Conservation (phyloP, 2,113 vertebrate genomes). For the Mustela lutreola region DNA sequence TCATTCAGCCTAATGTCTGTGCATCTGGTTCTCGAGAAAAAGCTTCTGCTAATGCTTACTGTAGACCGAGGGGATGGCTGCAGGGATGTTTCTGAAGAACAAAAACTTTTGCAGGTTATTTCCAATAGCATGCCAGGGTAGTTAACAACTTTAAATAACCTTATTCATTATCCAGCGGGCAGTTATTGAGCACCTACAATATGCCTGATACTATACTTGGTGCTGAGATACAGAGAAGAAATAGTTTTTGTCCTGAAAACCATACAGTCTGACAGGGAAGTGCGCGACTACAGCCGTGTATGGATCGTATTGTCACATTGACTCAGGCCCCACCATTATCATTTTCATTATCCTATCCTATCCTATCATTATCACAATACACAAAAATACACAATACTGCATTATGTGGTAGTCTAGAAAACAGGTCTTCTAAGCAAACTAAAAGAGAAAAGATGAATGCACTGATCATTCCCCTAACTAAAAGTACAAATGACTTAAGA, state of each 20-base stretch:
- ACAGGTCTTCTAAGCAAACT: slow-evolving; percentile 32
- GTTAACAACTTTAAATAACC: not conserved
- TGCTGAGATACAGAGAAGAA: slow-evolving; percentile 11
- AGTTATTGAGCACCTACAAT: not conserved
- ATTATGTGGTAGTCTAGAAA: slow-evolving; percentile 27
- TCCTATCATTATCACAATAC: no score
- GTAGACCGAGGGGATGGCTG: slow-evolving; percentile 61
- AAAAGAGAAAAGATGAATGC: slow-evolving; percentile 39
- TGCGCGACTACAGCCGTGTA: not conserved
- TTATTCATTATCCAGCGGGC: not conserved
- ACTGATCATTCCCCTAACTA: not conserved
- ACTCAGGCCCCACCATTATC: not conserved
- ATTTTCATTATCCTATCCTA: no score
- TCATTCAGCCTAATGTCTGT: slow-evolving; percentile 48
- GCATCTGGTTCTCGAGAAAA: slow-evolving; percentile 54
- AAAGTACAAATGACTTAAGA: slow-evolving; percentile 54
- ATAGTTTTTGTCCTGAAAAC: not conserved
- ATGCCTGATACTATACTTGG: not conserved
- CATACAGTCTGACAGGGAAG: not conserved
- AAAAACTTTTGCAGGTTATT: slow-evolving; percentile 39
- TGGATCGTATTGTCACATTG: not conserved
- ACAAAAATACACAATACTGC: not conserved
- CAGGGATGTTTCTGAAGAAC: slow-evolving; percentile 50
- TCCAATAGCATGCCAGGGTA: not conserved
- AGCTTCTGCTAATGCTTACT: slow-evolving; percentile 63